These are phyloP conservation scores for Cecropterus lyciades DNA, from an alignment of 1,140 invertebrate genomes.

Conservation along the genomic window DNA sequence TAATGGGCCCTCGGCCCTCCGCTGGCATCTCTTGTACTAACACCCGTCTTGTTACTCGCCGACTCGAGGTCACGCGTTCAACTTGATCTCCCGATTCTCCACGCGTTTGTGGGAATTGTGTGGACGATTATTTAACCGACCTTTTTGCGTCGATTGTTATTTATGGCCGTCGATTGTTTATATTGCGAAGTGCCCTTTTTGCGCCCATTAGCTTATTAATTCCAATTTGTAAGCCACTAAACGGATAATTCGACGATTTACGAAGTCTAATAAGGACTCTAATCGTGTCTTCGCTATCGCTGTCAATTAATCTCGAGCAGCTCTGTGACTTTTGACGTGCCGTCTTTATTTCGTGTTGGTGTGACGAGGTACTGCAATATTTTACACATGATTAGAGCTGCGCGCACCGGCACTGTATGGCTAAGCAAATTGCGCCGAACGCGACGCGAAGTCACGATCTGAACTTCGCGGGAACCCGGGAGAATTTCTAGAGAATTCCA, in stretches of 20 bases:
- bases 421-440: constrained; percentile 81
- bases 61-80: constrained; percentile 64
- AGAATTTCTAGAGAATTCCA: constrained; percentile 80
- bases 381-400: constrained; percentile 83
- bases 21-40: constrained; percentile 50
- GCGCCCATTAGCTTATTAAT: constrained; percentile 8
- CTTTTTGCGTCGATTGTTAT: constrained; percentile 50
- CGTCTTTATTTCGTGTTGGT: constrained; percentile 66
- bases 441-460: constrained; percentile 79
- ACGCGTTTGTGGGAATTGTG: constrained; percentile 61
- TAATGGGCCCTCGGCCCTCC: constrained; percentile 60
- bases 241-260: constrained; percentile 38
- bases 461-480: constrained; percentile 77
- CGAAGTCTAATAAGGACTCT: constrained; percentile 27
- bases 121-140: constrained; percentile 53
- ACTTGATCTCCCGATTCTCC: constrained; percentile 65
- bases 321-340: constrained; percentile 71
- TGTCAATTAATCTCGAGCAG: constrained; percentile 72
- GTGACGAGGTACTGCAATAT: constrained; percentile 78
- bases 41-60: constrained; percentile 61
- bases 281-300: constrained; percentile 68
- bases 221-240: constrained; percentile 9
- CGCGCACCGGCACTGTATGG: constrained; percentile 70
- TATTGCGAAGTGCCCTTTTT: constrained; percentile 20
- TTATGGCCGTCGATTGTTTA: constrained; percentile 45